A percentile compares a stretch with the other conserved stretches of the same genome.
phyloP scores from a whole-genome alignment of 2,888 invertebrate genomes.

The Eurytoma californica region DNA sequence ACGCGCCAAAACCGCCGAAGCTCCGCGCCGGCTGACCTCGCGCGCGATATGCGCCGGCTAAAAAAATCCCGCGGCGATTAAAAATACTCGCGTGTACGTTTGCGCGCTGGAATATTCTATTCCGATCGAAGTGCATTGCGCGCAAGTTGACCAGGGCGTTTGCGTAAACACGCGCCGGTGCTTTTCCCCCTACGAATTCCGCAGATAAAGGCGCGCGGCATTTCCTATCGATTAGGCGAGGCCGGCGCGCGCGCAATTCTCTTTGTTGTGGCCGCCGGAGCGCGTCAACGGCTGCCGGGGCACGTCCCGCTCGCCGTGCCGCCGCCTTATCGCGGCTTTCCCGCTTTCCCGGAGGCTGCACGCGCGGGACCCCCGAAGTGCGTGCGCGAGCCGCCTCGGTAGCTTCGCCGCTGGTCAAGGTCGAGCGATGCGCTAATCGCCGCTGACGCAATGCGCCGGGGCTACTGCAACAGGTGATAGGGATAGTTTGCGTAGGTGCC shows the following conservation, averaged over 20 bases:
- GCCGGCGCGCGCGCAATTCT: conserved; percentile 16
- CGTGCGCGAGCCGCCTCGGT: no score
- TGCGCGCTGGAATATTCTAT: not conserved
- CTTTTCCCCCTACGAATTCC: conserved; percentile 35
- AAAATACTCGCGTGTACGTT: not conserved
- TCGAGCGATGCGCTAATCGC: no score
- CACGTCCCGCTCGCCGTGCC: conserved; percentile 4
- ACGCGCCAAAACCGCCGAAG: no score
- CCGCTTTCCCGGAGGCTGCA: no score
- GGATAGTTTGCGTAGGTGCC: no score
- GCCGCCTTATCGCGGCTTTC: not conserved
- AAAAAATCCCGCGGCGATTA: not conserved
- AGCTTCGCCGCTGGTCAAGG: no score
- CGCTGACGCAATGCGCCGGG: no score
- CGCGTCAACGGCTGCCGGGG: conserved; percentile 27
- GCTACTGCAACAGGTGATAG: no score
- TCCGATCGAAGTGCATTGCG: not conserved
- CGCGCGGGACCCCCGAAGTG: no score
- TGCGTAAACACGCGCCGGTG: not conserved
- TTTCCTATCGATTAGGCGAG: conserved; percentile 16
- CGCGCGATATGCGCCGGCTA: not conserved
- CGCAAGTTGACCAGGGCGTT: not conserved
- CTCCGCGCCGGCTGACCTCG: no score
- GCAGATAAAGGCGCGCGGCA: not conserved
- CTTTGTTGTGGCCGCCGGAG: conserved; percentile 19